A percentile compares a stretch with the other conserved stretches of the same genome.
phyloP scores from a whole-genome alignment of 2,888 invertebrate species.

The Nephrotoma appendiculata region DNA sequence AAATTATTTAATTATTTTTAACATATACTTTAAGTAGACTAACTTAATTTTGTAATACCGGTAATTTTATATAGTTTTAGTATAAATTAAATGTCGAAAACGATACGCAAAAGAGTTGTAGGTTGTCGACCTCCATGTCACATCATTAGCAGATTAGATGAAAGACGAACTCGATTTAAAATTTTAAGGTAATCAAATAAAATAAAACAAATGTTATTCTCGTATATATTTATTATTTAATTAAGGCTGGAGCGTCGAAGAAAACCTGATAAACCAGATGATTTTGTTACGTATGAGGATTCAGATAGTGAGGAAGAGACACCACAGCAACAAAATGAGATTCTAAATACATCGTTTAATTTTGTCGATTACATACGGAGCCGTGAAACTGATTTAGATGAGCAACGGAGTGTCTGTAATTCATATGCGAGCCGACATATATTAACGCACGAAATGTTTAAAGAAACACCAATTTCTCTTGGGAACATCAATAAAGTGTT shows the following conservation, averaged over 20 bases:
- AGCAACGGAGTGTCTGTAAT: conserved; percentile 32
- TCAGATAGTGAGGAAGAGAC: conserved; percentile 78
- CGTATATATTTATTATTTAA: neutral
- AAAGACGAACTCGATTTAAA: conserved; percentile 47
- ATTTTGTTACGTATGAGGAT: conserved; percentile 79
- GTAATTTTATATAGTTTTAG: neutral
- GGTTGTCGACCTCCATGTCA: conserved; percentile 69
- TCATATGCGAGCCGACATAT: conserved; percentile 71
- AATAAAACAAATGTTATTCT: neutral
- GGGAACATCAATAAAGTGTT: conserved; percentile 87
- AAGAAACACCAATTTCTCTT: conserved; percentile 67
- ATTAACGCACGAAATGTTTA: conserved; percentile 77
- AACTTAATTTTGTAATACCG: neutral
- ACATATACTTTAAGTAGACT: neutral
- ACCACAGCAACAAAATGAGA: conserved; percentile 52
- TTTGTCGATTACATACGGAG: conserved; percentile 74
- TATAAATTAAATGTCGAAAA: conserved; percentile 48
- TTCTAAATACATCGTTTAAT: conserved; percentile 66
- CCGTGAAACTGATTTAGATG: conserved; percentile 56
- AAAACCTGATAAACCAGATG: conserved; percentile 78
- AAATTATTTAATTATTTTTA: neutral
- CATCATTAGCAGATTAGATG: conserved; percentile 52
- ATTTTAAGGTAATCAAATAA: conserved; percentile 19
- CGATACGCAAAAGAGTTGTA: conserved; percentile 52
- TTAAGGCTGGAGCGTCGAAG: conserved; percentile 52